Percentiles rank a stretch among this genome's conserved stretches.
Conservation (phyloP, 2,113 vertebrate genomes). For the Haemorhous mexicanus region DNA sequence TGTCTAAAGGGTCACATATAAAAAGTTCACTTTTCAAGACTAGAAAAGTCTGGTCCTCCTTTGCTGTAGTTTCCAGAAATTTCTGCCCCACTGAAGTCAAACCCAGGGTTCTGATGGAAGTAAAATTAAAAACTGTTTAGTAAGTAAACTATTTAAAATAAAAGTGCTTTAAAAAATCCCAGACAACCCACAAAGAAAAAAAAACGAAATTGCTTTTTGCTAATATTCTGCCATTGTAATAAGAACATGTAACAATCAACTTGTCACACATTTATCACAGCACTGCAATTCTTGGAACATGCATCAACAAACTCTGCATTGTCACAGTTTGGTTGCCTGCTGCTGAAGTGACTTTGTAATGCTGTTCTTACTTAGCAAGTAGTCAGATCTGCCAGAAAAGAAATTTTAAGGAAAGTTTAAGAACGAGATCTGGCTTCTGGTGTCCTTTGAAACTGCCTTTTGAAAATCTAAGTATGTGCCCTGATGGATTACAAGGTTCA, state of each 20-base stretch:
- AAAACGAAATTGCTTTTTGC: not conserved
- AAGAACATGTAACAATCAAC: fast-evolving
- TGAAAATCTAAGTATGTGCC: not conserved
- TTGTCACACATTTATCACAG: not conserved
- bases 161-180: not conserved
- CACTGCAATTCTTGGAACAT: not conserved
- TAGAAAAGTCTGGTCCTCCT: constrained; percentile 95
- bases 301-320: not conserved
- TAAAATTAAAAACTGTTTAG: not conserved
- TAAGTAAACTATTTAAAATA: not conserved
- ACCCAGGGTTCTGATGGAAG: constrained; percentile 88
- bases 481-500: not conserved
- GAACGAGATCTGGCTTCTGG: not conserved
- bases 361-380: not conserved
- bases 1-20: not conserved
- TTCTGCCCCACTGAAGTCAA: constrained; percentile 98
- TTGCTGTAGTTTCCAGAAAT: constrained; percentile 95
- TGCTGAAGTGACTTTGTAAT: not conserved
- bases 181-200: not conserved
- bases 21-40: constrained; percentile 76
- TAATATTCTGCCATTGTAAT: not conserved
- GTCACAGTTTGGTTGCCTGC: not conserved
- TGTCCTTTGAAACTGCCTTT: not conserved
- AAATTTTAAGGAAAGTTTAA: not conserved
- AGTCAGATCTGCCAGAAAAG: not conserved